phyloP scores from a whole-genome alignment of 53 echinoderm and acorn worm species.

The Temnopleurus reevesii region DNA sequence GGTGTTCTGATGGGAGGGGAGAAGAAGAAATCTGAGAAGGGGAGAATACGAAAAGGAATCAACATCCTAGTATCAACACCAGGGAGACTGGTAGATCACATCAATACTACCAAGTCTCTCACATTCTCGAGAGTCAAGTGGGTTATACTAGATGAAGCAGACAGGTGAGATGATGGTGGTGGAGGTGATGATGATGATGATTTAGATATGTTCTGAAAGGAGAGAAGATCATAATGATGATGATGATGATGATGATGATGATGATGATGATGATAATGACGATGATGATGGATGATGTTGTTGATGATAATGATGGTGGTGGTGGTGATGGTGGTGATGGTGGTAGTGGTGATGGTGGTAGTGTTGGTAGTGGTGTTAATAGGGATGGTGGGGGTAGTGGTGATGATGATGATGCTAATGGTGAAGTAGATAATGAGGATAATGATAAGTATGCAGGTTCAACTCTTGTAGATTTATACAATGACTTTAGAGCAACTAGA shows the following conservation, averaged over 20 bases:
- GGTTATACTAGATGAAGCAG: conserved; percentile 94
- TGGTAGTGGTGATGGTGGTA: conserved; percentile 22
- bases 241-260: conserved; percentile 38
- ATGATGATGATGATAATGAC: not conserved
- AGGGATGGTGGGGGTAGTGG: not conserved
- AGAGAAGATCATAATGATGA: conserved; percentile 38
- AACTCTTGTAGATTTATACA: not conserved
- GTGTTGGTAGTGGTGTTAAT: not conserved
- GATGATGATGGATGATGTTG: conserved; percentile 32
- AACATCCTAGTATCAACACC: conserved; percentile 96
- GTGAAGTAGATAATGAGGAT: conserved; percentile 18
- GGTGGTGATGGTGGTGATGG: conserved; percentile 31
- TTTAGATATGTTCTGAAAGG: too few species aligned
- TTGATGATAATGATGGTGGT: not conserved
- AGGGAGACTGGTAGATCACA: conserved; percentile 89
- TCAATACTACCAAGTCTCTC: conserved; percentile 72
- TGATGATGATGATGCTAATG: conserved; percentile 11
- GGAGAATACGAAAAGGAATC: conserved; percentile 83
- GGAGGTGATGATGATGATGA: not conserved
- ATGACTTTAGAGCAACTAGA: not conserved
- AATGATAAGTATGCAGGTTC: not conserved
- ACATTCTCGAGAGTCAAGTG: conserved; percentile 66
- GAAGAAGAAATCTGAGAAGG: conserved; percentile 94
- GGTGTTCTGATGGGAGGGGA: conserved; percentile 96
- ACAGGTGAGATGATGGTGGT: conserved; percentile 70